A percentile compares a stretch with the other conserved stretches of the same genome.
These are phyloP conservation scores for Dromius quadrimaculatus DNA, from an alignment of 2,888 invertebrate genomes.

Conservation along the genomic window DNA sequence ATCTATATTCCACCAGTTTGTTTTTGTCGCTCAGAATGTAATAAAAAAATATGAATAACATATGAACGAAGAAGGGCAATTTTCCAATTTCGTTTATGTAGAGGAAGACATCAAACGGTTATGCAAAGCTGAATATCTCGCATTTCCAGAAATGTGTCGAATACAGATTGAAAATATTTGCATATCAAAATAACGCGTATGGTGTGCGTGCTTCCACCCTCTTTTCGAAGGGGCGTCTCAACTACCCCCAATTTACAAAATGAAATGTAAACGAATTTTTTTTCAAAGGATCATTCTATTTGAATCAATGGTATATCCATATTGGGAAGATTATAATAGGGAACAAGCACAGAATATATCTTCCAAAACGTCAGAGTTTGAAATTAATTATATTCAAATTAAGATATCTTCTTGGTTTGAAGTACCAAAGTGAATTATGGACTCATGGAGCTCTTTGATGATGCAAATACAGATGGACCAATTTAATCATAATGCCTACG, in stretches of 20 bases:
- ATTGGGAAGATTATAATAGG: too few species aligned
- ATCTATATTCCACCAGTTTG: too few species aligned
- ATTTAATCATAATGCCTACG: too few species aligned
- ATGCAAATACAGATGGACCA: too few species aligned
- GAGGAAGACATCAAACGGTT: slow-evolving; percentile 35
- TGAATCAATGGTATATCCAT: slow-evolving; percentile 31
- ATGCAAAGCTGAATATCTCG: slow-evolving; percentile 23
- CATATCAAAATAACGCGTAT: slow-evolving; percentile 34
- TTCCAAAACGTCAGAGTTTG: too few species aligned
- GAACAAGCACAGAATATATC: too few species aligned
- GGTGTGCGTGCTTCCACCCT: slow-evolving; percentile 5
- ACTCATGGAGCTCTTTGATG: too few species aligned
- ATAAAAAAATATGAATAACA: slow-evolving; percentile 33
- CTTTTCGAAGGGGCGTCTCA: neutral
- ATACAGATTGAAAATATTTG: slow-evolving; percentile 35
- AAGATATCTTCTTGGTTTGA: too few species aligned
- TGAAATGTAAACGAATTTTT: slow-evolving; percentile 33
- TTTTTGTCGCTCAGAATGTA: too few species aligned
- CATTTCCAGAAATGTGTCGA: slow-evolving; percentile 37
- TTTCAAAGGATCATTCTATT: slow-evolving; percentile 31
- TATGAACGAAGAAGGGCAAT: slow-evolving; percentile 31
- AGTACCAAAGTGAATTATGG: too few species aligned
- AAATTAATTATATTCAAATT: too few species aligned
- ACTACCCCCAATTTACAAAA: slow-evolving; percentile 29
- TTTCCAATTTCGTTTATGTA: slow-evolving; percentile 33